phyloP scores from a whole-genome alignment of 2,113 vertebrate genomes.

The Galeopterus variegatus region DNA sequence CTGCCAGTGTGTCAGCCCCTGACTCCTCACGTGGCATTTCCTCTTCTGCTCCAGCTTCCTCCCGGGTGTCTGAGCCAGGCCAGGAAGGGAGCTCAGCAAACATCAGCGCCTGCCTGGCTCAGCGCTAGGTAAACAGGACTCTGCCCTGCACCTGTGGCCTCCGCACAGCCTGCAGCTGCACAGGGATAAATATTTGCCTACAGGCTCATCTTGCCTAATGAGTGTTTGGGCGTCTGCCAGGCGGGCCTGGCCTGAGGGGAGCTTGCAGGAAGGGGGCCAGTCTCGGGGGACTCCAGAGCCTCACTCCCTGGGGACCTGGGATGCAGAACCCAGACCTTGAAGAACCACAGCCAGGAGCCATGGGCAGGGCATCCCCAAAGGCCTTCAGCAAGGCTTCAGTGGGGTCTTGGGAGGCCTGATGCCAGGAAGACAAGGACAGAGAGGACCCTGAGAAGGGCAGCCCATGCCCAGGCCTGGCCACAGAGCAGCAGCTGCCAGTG shows the following conservation, averaged over 20 bases:
- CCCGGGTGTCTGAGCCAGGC: background rate
- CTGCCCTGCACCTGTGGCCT: constrained; percentile 58
- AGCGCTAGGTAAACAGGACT: constrained; percentile 76
- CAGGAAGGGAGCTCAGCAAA: constrained; percentile 71
- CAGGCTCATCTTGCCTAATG: constrained; percentile 46
- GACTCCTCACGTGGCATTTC: background rate
- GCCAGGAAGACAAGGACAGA: background rate
- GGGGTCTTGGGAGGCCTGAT: background rate
- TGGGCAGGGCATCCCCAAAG: background rate
- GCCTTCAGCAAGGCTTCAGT: background rate
- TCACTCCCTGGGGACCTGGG: background rate
- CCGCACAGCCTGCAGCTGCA: constrained; percentile 36
- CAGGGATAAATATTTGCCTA: constrained; percentile 79
- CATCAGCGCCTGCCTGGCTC: background rate
- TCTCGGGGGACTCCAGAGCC: background rate
- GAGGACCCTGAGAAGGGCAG: background rate
- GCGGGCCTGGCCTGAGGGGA: background rate
- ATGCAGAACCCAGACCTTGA: background rate
- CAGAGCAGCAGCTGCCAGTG: background rate
- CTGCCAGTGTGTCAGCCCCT: background rate
- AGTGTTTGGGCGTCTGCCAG: constrained; percentile 52
- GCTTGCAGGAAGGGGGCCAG: background rate
- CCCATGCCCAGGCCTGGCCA: background rate
- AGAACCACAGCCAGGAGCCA: background rate
- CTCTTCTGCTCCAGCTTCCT: background rate